phyloP scores from a whole-genome alignment of 1,140 invertebrate genomes.

The Bilobella aurantiaca region DNA sequence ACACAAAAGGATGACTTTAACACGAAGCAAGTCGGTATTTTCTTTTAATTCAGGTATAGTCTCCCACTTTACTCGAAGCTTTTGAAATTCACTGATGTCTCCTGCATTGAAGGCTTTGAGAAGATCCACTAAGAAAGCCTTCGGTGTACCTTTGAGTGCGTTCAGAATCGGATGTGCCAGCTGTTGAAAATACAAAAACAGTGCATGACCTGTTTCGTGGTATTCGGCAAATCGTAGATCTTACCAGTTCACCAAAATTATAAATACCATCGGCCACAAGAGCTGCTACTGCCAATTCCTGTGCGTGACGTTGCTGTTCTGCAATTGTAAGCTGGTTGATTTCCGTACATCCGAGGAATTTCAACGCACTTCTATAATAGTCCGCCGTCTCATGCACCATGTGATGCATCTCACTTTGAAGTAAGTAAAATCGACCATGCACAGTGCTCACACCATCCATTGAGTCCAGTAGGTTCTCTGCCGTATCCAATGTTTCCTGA shows the following conservation, averaged over 20 bases:
- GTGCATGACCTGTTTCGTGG: not conserved
- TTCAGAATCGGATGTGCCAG: conserved; percentile 88
- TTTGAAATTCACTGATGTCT: conserved; percentile 76
- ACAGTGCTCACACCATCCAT: conserved; percentile 85
- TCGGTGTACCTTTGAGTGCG: conserved; percentile 65
- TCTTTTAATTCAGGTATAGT: conserved; percentile 74
- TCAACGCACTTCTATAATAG: conserved; percentile 89
- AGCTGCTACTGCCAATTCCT: conserved; percentile 84
- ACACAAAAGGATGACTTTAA: conserved; percentile 90
- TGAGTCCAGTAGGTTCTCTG: conserved; percentile 74
- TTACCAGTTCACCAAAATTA: conserved; percentile 88
- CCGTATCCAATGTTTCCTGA: conserved; percentile 75
- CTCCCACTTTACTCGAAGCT: conserved; percentile 67
- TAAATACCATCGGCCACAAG: conserved; percentile 90
- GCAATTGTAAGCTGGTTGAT: conserved; percentile 54
- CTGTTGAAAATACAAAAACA: conserved; percentile 41
- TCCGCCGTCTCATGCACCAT: conserved; percentile 52
- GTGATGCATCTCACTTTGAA: conserved; percentile 78
- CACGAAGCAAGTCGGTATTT: conserved; percentile 68
- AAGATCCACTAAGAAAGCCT: conserved; percentile 81
- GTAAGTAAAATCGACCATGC: conserved; percentile 87
- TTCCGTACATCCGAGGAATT: conserved; percentile 87
- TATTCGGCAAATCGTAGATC: conserved; percentile 23
- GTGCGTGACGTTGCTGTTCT: conserved; percentile 71
- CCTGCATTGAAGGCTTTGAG: conserved; percentile 87